Percentiles rank a stretch among this genome's conserved stretches.
Conservation (phyloP, 2,113 vertebrate species). For the Siniperca chuatsi region DNA sequence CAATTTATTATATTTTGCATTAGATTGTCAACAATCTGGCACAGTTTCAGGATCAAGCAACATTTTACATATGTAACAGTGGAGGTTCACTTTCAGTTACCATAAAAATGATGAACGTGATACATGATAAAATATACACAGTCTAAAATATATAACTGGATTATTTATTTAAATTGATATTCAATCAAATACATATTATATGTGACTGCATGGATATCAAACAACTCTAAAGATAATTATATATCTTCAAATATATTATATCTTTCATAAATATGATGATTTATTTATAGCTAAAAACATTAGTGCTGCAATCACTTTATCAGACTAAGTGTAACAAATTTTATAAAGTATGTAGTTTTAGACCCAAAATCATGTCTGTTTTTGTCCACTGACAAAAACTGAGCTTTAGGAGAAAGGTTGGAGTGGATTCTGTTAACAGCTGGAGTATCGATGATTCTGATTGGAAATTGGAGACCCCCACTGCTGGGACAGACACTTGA, state of each 20-base stretch:
- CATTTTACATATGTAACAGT: neutral
- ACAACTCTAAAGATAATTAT: no score
- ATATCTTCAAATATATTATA: no score
- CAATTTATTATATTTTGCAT: neutral
- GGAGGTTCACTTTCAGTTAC: neutral
- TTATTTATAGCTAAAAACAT: no score
- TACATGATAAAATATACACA: neutral
- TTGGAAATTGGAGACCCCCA: slow-evolving; percentile 52
- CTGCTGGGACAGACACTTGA: slow-evolving; percentile 38
- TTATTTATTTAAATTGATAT: neutral
- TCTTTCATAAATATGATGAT: no score
- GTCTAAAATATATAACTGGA: neutral
- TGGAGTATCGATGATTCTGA: slow-evolving; percentile 24
- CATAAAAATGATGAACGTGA: neutral
- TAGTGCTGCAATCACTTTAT: no score
- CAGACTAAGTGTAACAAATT: neutral
- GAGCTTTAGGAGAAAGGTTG: slow-evolving; percentile 1
- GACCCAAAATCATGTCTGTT: neutral
- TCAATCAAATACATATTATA: neutral
- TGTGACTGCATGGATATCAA: no score
- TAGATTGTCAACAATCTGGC: neutral
- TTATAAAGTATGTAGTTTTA: neutral
- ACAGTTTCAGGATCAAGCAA: neutral
- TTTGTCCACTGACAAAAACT: no score
- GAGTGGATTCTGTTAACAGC: slow-evolving; percentile 13